These are phyloP conservation scores for Propithecus coquereli DNA, from an alignment of 2,113 vertebrate genomes.

Conservation along the genomic window DNA sequence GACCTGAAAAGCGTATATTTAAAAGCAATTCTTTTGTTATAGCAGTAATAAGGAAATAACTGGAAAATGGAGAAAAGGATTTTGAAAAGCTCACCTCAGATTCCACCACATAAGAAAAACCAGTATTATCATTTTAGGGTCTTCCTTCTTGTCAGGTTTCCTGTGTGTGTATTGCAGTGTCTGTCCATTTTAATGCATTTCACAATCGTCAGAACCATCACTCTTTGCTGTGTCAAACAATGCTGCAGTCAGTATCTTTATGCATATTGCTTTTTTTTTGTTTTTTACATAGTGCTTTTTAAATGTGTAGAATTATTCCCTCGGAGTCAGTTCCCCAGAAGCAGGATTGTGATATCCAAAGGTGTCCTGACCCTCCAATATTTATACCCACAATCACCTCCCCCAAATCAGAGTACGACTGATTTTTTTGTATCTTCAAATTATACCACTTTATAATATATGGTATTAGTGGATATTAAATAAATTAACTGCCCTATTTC, in stretches of 20 bases:
- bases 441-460: background rate
- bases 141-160: background rate
- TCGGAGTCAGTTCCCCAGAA: background rate
- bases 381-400: background rate
- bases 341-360: background rate
- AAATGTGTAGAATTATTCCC: background rate
- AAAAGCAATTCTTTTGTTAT: background rate
- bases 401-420: background rate
- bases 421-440: background rate
- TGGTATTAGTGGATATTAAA: background rate
- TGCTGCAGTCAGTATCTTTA: background rate
- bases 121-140: accelerated
- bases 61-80: background rate
- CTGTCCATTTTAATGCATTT: background rate
- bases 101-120: background rate
- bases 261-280: background rate
- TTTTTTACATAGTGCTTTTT: background rate
- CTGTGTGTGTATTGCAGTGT: background rate
- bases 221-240: background rate
- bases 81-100: background rate
- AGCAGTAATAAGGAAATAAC: background rate
- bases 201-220: background rate
- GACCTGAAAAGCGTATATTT: background rate
- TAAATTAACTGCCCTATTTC: background rate
- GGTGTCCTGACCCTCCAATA: background rate